Percentiles rank a stretch among this genome's conserved stretches.
Conservation (phyloP, 2,888 invertebrate genomes). For the Tridacna gigas region DNA sequence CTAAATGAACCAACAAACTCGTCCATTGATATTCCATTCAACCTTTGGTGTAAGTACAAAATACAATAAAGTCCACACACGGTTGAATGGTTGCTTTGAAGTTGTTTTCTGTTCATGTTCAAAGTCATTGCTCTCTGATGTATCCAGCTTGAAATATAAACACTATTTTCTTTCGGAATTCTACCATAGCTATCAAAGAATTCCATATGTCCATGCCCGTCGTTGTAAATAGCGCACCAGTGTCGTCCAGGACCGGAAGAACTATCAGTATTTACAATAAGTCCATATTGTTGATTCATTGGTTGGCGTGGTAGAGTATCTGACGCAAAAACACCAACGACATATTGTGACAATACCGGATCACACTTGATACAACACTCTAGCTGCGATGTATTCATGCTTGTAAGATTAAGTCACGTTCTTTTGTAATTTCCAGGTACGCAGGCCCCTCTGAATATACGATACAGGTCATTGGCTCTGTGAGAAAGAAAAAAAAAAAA, state of each 20-base stretch:
- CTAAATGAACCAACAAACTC: slow-evolving; percentile 32
- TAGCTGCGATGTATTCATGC: slow-evolving; percentile 46
- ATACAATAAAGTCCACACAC: slow-evolving; percentile 45
- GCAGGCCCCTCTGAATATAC: slow-evolving; percentile 16
- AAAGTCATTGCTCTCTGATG: slow-evolving; percentile 7
- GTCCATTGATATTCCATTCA: slow-evolving; percentile 12
- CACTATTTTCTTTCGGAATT: slow-evolving; percentile 20
- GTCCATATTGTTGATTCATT: slow-evolving; percentile 15
- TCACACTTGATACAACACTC: slow-evolving; percentile 42
- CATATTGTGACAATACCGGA: slow-evolving; percentile 5
- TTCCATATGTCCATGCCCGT: slow-evolving; percentile 15
- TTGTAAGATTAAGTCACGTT: slow-evolving; percentile 29
- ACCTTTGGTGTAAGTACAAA: slow-evolving; percentile 31
- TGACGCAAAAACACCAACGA: slow-evolving; percentile 38
- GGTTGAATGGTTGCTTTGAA: slow-evolving; percentile 29
- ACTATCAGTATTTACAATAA: slow-evolving; percentile 50
- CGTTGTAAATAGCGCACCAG: slow-evolving; percentile 36
- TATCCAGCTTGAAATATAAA: slow-evolving; percentile 20
- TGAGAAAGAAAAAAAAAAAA: slow-evolving; percentile 16
- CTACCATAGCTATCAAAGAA: slow-evolving; percentile 36
- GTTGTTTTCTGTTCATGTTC: slow-evolving; percentile 4
- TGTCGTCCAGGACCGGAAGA: slow-evolving; percentile 35
- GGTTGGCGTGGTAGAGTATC: slow-evolving; percentile 24
- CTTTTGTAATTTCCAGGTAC: slow-evolving; percentile 32
- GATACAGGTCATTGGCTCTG: slow-evolving; percentile 29